Base-by-base conservation (phyloP, 92 coral and sea anemone genomes). In the Micromussa lordhowensis region DNA sequence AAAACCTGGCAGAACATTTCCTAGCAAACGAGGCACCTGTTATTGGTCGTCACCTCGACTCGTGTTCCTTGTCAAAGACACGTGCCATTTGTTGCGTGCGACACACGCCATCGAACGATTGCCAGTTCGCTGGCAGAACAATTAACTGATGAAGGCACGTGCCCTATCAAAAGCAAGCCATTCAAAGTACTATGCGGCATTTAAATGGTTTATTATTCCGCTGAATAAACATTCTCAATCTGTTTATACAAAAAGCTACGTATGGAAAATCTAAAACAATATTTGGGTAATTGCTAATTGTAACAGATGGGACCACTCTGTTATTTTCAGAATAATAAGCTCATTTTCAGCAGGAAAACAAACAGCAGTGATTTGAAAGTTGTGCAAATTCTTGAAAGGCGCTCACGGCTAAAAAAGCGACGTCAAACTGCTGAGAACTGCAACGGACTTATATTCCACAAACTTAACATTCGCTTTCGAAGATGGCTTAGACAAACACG, bases 101-200 rank as follows among this genome's bases (percentile, higher is more conserved):
- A 32, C 87, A 73, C 79, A 68, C 78, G 68, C 75, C 87, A n/a
- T 24, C 51, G 68, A 71, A 70, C 68, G 79, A 53, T 55, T 70
- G 68, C 78, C 87, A 48, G 87, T 70, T 83, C 68, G 49, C 68
- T 29, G 79, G 80, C 34, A 21, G 79, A 70, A 83, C 87, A 83
- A 83, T 82, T 18, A 71, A 28, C 34, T 53, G 69, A 35, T 44
- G 74, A 19, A 16, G 79, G 87, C 87, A 83, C 79, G 87, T 83
- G 87, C 87, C 87, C 28, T 12, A 49, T 31, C 18, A 59, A 30
- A 53, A 51, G 78, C 15, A 51, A 49, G 9, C 87, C 68, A 83
- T 72, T 83, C 87, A 73, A 71, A 24, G 30, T 30, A 49, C 40
- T 69, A 48, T 53, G 15, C 17, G 10, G 79, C 78, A 21, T 53